Base-by-base conservation (phyloP, 2,797 vertebrate species). In the Merluccius polli region DNA sequence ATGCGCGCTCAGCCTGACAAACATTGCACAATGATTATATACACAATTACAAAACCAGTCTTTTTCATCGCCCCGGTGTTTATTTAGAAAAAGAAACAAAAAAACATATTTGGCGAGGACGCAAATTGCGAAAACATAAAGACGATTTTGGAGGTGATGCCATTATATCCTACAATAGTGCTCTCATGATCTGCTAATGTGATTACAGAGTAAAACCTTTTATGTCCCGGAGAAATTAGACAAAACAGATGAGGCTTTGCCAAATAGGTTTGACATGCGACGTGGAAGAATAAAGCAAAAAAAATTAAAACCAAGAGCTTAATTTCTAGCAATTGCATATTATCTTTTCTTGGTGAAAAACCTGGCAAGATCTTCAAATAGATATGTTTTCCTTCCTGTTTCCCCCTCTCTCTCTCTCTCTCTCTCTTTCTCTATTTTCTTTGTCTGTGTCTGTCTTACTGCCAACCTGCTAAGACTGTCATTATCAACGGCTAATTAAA, bases 401-500 rank as follows among this genome's bases (percentile, higher is more conserved):
- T 73, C 83, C 78, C 70, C 27, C 33, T 27, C 70, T 13, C 31
- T 44, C 52, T 33, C 71, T 29, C 65, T 33, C 71, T 74, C 52
- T 44, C 59, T 73, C 38, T 41, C 52, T n/a, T n/a, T 77, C 31
- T 70, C 44, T 71, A 63, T 85, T 74, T 72, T 76, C 35, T 32
- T 76, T 67, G 78, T 52, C 48, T 52, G 48, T n/a, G 48, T 52
- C 48, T 21, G 48, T n/a, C 48, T 21, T 4, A 52, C 48, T 52
- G 48, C 48, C 48, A n/a, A 52, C 48, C 72, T 68, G 70, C 70
- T 85, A 82, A 87, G 68, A 75, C 82, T 82, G 80, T 85, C 77
- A 88, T 90, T 90, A 90, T 85, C 79, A 73, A 86, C 63, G 89
- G 83, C 79, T 88, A 92, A 91, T 92, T 92, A 90, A 33, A 8